Evolutionary conservation across 1,140 invertebrate species (phyloP), one percentile per base, ranked within the genome.

Genomic region (Heterodera schachtii): DNA sequence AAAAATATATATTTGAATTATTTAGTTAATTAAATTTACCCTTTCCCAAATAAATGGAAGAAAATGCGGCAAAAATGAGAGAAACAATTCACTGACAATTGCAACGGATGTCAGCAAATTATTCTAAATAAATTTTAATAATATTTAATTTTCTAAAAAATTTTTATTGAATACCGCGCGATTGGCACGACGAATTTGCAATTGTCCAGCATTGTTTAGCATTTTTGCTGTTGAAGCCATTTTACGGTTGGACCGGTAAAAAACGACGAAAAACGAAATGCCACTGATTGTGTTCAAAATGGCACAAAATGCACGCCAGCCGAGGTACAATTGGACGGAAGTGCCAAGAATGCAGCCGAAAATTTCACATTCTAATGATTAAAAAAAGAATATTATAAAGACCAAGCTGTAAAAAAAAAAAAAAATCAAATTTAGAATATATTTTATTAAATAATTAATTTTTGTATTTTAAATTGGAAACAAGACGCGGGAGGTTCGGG

Each of bases 301-400:
- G 31, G 77, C 77, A 69, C 77, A 78, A 31, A 78, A 78, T 16
- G 64, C 77, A n/a, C 77, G 66, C 77, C 77, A 78, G 7, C 77
- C 60, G 2, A 78, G 46, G 46, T 78, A 78, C 44, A 43, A 69
- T 78, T 78, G 77, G 8, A 78, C 77, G 9, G 77, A n/a, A 0
- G 57, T 46, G 70, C 47, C 52, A 13, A 78, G 64, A 78, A 78
- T 78, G 70, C 77, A 78, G 70, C 77, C 77, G 46, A 78, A 78
- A 43, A 78, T 78, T 69, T 78, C 77, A 46, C 77, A 78, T 21
- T 78, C 77, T 78, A 64, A 75, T n/a, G n/a, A 75, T 75, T 57
- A 52, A 21, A 8, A 43, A 74, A 52, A 0, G 11, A 52, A 52
- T 8, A 8, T n/a, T n/a, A n/a, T 6, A 1, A 52, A 0, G 49